Conservation (phyloP, 2,113 vertebrate genomes). For the Camelus bactrianus region DNA sequence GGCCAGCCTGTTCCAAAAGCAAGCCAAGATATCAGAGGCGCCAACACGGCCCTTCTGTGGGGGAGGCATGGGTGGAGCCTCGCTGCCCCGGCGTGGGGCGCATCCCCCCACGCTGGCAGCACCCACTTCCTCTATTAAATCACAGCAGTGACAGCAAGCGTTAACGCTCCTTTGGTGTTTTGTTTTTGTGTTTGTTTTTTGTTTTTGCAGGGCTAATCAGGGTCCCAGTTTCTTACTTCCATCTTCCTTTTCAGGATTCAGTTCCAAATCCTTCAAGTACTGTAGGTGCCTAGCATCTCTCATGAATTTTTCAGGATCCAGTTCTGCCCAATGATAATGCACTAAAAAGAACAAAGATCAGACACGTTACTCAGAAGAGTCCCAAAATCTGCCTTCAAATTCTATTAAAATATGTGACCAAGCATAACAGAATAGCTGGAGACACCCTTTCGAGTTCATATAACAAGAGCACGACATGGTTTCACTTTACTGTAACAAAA, state of each 20-base stretch:
- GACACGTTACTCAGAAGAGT: slow-evolving; percentile 47
- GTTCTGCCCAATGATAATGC: slow-evolving; percentile 72
- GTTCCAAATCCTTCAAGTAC: slow-evolving; percentile 74
- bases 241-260: slow-evolving; percentile 74
- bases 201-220: slow-evolving; percentile 73
- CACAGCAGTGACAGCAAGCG: slow-evolving; percentile 75
- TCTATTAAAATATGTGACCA: background rate
- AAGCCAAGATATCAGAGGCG: slow-evolving; percentile 79
- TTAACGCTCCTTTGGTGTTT: slow-evolving; percentile 81
- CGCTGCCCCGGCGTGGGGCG: slow-evolving; percentile 34
- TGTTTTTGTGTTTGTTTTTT: slow-evolving; percentile 68
- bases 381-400: slow-evolving; percentile 1
- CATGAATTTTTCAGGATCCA: slow-evolving; percentile 78
- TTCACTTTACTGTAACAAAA: slow-evolving; percentile 1
- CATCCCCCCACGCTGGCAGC: background rate
- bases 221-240: slow-evolving; percentile 76
- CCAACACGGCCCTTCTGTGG: slow-evolving; percentile 47
- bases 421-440: background rate
- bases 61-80: slow-evolving; percentile 24
- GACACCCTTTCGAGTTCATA: background rate
- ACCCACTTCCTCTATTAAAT: slow-evolving; percentile 72
- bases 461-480: background rate
- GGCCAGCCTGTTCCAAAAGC: slow-evolving; percentile 72
- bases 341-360: slow-evolving; percentile 80
- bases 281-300: slow-evolving; percentile 64